Evolutionary conservation across 2,797 vertebrate genomes (phyloP).

Genomic region (Oceanodroma leucorhoa): DNA sequence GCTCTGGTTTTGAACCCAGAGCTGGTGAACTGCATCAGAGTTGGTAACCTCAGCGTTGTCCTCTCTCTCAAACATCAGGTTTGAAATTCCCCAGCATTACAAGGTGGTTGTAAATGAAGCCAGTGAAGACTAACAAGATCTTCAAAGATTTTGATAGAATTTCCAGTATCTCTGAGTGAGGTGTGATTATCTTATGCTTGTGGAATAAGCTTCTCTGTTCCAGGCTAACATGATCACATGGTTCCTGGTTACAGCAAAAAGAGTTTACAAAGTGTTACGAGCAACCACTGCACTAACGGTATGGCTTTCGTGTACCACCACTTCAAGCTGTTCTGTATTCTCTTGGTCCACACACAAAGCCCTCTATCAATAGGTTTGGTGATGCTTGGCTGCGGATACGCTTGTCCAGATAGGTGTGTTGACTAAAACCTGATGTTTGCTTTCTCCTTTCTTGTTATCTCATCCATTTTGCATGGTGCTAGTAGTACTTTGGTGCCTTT

Average conservation of each 20-base stretch:
- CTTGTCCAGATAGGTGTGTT: not conserved
- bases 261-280: not conserved
- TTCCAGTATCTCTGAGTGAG: not conserved
- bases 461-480: not conserved
- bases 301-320: not conserved
- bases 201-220: not conserved
- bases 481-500: not conserved
- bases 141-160: not conserved
- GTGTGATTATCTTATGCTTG: not conserved
- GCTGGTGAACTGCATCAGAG: not conserved
- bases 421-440: not conserved
- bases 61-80: not conserved
- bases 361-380: not conserved
- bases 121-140: not conserved
- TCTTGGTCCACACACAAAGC: not conserved
- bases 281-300: not conserved
- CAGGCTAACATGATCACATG: not conserved
- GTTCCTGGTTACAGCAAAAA: not conserved
- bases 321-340: not conserved
- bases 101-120: not conserved
- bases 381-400: rapidly evolving
- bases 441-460: not conserved
- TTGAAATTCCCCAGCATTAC: not conserved
- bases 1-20: not conserved
- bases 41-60: not conserved